phyloP scores from a whole-genome alignment of 92 coral and sea anemone genomes.

The Scolanthus callimorphus region DNA sequence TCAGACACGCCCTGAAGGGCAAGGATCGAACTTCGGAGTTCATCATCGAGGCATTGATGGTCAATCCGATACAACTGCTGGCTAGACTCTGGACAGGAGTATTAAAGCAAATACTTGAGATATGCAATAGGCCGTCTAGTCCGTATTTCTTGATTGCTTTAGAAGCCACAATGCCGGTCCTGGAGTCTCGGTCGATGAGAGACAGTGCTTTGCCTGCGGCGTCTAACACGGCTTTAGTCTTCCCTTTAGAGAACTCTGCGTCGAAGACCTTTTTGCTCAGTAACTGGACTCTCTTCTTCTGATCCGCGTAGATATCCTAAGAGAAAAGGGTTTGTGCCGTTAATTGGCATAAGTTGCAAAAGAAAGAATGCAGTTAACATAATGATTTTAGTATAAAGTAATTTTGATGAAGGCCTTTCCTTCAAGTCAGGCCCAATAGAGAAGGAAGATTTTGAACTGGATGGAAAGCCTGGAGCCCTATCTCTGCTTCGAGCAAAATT shows the following conservation, averaged over 20 bases:
- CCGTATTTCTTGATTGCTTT: conserved; percentile 84
- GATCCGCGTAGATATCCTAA: conserved; percentile 69
- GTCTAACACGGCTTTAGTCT: conserved; percentile 94
- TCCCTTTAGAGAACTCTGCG: conserved; percentile 92
- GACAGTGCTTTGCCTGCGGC: conserved; percentile 94
- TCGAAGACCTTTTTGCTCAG: conserved; percentile 68
- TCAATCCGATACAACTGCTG: conserved; percentile 80
- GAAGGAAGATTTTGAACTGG: too few relatives aligned
- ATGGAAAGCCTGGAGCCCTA: too few relatives aligned
- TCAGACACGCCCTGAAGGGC: conserved; percentile 76
- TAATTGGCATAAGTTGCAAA: too few relatives aligned
- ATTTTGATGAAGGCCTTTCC: too few relatives aligned
- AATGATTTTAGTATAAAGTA: too few relatives aligned
- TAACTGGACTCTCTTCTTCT: conserved; percentile 55
- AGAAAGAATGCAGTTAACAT: too few relatives aligned
- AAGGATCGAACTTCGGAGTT: conserved; percentile 51
- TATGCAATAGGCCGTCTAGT: conserved; percentile 61
- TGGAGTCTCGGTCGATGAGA: conserved; percentile 84
- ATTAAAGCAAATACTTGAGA: conserved; percentile 66
- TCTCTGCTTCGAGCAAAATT: too few relatives aligned
- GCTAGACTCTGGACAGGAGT: conserved; percentile 80
- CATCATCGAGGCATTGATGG: conserved; percentile 66
- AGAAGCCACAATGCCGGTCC: conserved; percentile 82
- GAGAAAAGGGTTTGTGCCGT: background rate
- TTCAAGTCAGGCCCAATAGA: too few relatives aligned